Base-by-base conservation (phyloP, 2,888 invertebrate species). In the Linyphia triangularis region DNA sequence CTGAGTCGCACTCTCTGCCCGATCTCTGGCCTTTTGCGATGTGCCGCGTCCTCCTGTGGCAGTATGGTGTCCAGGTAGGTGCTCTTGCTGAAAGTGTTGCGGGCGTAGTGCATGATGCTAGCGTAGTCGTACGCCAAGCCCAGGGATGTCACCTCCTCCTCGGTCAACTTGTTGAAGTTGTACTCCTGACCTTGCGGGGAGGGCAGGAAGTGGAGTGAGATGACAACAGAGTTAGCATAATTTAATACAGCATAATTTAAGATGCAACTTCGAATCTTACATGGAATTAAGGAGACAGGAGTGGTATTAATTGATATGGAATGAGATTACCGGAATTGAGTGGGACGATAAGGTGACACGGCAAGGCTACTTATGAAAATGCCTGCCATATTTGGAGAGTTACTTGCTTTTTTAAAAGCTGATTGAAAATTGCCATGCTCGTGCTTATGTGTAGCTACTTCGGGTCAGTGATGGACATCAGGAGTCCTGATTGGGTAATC, bases 71-170 rank as follows among this genome's bases (percentile, higher is more conserved):
- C 99, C 92, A 98, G 93, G 92, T 97, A 98, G 0, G 97, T 97
- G 28, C 97, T 93, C 92, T 97, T 97, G 16, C 98, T 98, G 93
- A 99, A 99, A 0, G 99, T 99, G 92, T 99, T 99, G 89, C 98
- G 94, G 0, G 99, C 98, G 93, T 99, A 99, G 93, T 99, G 99
- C 99, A 99, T 99, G 91, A 99, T 99, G 30, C 97, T 98, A 92
- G 97, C 98, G 92, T 98, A 99, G 93, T 98, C 99, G 92, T 99
- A 99, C 0, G 96, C 96, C 91, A 98, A 95, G 0, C 98, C 98
- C 69, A 99, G 94, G 0, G 99, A 99, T 92, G 99, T 97, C 19
- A 99, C 99, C 93, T 99, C 99, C 91, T 97, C 97, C 19, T 96
- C 95, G 61, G 98, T 97, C 84, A 99, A 93, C 93, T 98, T 99